phyloP scores from a whole-genome alignment of 2,113 vertebrate species.

The Puma concolor region DNA sequence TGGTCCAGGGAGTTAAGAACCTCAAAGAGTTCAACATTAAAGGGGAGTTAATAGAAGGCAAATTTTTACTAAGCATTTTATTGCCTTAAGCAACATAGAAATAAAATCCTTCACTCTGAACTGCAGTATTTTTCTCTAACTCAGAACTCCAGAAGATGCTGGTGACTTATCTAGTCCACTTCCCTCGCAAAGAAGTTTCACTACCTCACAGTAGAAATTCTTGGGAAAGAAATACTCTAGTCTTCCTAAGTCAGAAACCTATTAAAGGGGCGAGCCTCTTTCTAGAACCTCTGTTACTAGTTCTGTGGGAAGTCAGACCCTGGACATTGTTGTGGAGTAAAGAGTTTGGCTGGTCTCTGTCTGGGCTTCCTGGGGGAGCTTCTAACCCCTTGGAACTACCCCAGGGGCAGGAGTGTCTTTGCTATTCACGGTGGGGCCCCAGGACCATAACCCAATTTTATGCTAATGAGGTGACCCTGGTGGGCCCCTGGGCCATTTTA shows the following conservation, averaged over 20 bases:
- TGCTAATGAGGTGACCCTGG: neutral
- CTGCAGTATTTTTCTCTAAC: neutral
- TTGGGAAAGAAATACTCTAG: neutral
- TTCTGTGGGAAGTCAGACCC: neutral
- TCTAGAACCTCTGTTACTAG: neutral
- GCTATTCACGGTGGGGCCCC: neutral
- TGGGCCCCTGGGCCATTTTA: neutral
- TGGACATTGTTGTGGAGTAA: neutral
- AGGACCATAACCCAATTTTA: neutral
- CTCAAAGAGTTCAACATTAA: conserved; percentile 8
- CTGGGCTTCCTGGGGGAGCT: neutral
- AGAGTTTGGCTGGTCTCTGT: neutral
- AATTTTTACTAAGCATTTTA: neutral
- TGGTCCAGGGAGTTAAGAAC: neutral
- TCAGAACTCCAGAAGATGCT: neutral
- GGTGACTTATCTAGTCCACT: neutral
- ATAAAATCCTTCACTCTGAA: neutral
- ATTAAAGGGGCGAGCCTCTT: neutral
- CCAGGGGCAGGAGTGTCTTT: neutral
- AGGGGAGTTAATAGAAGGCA: neutral
- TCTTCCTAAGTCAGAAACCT: neutral
- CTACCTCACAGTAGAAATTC: neutral
- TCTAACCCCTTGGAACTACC: neutral
- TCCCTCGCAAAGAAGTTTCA: neutral
- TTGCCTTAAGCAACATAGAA: neutral